phyloP scores from a whole-genome alignment of 1,140 invertebrate species.

The Plectrocnemia conspersa region DNA sequence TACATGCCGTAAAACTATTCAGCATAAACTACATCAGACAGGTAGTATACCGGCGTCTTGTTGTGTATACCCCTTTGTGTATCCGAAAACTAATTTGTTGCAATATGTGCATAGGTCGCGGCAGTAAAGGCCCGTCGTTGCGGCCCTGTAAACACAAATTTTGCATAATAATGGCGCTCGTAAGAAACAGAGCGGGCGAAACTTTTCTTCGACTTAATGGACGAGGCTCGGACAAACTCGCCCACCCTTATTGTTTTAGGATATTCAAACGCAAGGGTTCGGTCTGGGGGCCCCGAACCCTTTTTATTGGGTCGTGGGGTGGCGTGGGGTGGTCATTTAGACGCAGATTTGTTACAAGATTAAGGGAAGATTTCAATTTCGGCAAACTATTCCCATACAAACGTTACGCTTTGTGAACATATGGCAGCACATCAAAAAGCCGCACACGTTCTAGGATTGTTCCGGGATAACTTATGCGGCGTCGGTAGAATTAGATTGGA shows the following conservation, averaged over 20 bases:
- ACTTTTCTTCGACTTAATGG: conserved; percentile 33
- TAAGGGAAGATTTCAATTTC: conserved; percentile 55
- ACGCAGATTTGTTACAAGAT: conserved; percentile 56
- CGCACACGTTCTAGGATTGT: not conserved
- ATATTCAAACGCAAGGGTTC: conserved; percentile 47
- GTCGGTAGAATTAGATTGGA: too few species aligned
- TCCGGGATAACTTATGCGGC: not conserved
- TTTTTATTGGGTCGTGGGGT: conserved; percentile 34
- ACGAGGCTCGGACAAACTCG: conserved; percentile 41
- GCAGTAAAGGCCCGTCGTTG: conserved; percentile 1
- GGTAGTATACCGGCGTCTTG: too few species aligned
- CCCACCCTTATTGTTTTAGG: conserved; percentile 43
- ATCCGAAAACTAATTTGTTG: conserved; percentile 54
- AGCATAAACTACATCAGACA: too few species aligned
- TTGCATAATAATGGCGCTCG: conserved; percentile 26
- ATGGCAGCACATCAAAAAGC: not conserved
- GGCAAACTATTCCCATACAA: conserved; percentile 46
- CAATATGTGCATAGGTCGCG: conserved; percentile 51
- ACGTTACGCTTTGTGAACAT: not conserved
- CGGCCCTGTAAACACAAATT: conserved; percentile 20
- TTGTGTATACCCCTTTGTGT: too few species aligned
- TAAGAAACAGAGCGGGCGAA: conserved; percentile 26
- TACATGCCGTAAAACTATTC: too few species aligned
- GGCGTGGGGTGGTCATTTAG: conserved; percentile 48
- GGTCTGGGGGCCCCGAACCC: conserved; percentile 24